Evolutionary conservation across 2,888 invertebrate genomes (phyloP).

Genomic region (Heliothis peltigera): DNA sequence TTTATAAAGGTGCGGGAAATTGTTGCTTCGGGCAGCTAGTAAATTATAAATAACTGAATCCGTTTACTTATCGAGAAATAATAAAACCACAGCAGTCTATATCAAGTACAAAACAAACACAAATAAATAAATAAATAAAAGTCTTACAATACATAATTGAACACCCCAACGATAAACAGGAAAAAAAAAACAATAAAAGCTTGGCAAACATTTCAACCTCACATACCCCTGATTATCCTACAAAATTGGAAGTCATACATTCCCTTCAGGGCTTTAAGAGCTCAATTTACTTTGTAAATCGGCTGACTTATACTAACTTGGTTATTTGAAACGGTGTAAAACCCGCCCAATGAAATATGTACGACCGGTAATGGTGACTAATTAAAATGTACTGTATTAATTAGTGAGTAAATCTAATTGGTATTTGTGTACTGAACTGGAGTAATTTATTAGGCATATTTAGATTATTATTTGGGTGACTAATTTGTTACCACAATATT

Average conservation of each 20-base stretch:
- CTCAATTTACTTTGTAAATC: constrained; percentile 50
- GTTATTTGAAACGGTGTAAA: constrained; percentile 53
- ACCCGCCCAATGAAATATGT: constrained; percentile 50
- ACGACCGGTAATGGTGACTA: constrained; percentile 24
- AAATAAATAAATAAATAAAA: constrained; percentile 5
- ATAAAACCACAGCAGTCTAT: not conserved
- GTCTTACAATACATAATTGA: constrained; percentile 32
- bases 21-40: too few relatives aligned
- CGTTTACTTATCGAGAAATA: not conserved
- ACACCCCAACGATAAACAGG: constrained; percentile 29
- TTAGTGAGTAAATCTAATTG: constrained; percentile 27
- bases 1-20: too few relatives aligned
- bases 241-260: constrained; percentile 47
- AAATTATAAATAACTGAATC: not conserved
- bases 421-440: constrained; percentile 20
- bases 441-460: constrained; percentile 12
- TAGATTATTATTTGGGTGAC: not conserved
- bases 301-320: constrained; percentile 37
- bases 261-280: constrained; percentile 25
- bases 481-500: constrained; percentile 8
- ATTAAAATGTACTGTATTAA: constrained; percentile 40
- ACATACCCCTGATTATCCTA: constrained; percentile 35
- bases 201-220: constrained; percentile 23
- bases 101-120: not conserved
- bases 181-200: constrained; percentile 39